Conservation (phyloP, 2,113 vertebrate genomes). For the Trochalopteron elliotii region DNA sequence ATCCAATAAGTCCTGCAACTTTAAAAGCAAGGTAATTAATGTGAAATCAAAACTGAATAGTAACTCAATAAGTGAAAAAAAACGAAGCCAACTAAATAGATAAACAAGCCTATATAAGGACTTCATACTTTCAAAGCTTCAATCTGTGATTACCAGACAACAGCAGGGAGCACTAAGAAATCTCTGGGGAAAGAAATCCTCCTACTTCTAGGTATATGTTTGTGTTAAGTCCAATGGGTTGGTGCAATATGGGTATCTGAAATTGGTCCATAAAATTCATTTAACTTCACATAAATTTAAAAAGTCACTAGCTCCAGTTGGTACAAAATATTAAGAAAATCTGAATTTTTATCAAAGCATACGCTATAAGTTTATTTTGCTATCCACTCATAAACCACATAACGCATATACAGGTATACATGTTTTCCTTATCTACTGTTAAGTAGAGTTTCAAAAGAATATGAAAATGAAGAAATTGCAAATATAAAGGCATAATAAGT, state of each 20-base stretch:
- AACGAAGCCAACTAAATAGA: neutral
- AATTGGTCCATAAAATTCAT: neutral
- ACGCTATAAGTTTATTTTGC: neutral
- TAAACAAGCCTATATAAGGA: neutral
- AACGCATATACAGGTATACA: neutral
- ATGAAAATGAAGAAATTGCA: neutral
- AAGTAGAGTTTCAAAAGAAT: neutral
- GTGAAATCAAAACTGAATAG: neutral
- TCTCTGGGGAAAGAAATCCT: neutral
- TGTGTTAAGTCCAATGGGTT: neutral
- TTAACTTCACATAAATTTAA: neutral
- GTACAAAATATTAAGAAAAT: neutral
- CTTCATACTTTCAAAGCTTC: neutral
- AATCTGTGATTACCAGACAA: neutral
- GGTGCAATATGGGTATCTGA: neutral
- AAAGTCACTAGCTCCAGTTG: neutral
- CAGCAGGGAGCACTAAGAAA: neutral
- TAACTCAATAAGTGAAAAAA: neutral
- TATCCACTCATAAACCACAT: neutral
- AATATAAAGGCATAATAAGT: neutral
- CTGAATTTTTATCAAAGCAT: neutral
- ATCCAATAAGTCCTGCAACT: neutral
- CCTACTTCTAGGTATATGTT: neutral
- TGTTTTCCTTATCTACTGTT: neutral
- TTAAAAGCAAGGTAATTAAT: conserved; percentile 30